Evolutionary conservation across 2,888 invertebrate species (phyloP), one percentile per base, ranked within the genome.

Genomic region (Harpagoxenus sublaevis): DNA sequence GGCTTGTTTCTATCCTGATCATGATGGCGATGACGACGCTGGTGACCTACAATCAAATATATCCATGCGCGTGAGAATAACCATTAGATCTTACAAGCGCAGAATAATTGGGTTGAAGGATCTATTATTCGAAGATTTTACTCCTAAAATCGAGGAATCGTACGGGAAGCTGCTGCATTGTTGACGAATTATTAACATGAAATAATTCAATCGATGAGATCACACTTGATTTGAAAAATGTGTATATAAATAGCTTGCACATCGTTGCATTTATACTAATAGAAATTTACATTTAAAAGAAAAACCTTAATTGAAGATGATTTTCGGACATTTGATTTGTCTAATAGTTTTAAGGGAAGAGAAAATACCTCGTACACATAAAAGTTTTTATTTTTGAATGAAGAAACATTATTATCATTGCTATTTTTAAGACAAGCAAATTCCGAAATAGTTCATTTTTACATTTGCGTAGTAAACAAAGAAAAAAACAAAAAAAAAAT

Each of bases 1-100:
- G 83, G 83, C 18, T 83, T 83, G 55, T 2, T 28, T 48, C 92
- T 97, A 95, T 97, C 97, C 95, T 97, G 97, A 95, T 97, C 97
- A 31, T 65, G 65, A 12, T 55, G 63, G 31, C 57, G 74, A 62
- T 57, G 4, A 39, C 35, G 62, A 18, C 18, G 48, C 12, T 23
- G 75, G 15, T 9, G 60, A 23, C 51, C 83, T 83, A 77, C 77
- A 78, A 83, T 70, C 77, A 83, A 78, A 77, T 48, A 83, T 42
- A 12, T 45, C 77, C 83, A 28, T 62, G 8, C 15, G 28, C 35
- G 70, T 84, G 51, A 79, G 84, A 84, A 79, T 51, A 51, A 65
- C 28, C 18, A n/a, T 55, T 65, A n/a, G 55, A 51, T 55, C 10
- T 42, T 66, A 42, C 23, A 48, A 18, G 39, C 97, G 97, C 86